Conservation (phyloP, 2,888 invertebrate species). For the Ophonus ardosiacus region DNA sequence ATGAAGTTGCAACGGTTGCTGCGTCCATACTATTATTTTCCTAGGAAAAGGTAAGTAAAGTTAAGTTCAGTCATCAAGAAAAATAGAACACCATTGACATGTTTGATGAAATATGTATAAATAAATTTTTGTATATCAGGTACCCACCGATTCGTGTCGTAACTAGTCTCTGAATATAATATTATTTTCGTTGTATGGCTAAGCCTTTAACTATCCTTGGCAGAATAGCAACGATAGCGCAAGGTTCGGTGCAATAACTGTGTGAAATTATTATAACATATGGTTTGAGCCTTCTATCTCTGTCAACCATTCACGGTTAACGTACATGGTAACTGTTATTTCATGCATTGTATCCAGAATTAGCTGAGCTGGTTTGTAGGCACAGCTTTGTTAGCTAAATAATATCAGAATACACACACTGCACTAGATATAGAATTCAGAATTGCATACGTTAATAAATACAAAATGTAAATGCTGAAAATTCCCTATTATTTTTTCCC, state of each 20-base stretch:
- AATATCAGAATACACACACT: background rate
- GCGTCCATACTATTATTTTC: too few relatives aligned
- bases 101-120: too few relatives aligned
- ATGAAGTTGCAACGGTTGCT: too few relatives aligned
- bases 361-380: slow-evolving; percentile 17
- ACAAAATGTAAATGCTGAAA: background rate
- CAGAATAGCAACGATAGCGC: background rate
- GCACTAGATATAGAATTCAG: background rate
- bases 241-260: slow-evolving; percentile 4
- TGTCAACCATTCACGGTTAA: background rate
- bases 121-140: too few relatives aligned
- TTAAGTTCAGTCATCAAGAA: too few relatives aligned
- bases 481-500: too few relatives aligned
- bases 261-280: slow-evolving; percentile 39
- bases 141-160: too few relatives aligned
- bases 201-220: background rate
- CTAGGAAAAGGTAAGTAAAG: too few relatives aligned
- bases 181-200: background rate
- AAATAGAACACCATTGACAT: too few relatives aligned
- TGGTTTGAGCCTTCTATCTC: background rate
- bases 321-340: slow-evolving; percentile 33
- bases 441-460: background rate
- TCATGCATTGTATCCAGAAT: slow-evolving; percentile 42
- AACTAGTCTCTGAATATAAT: background rate
- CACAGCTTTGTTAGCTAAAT: background rate